Evolutionary conservation across 2,888 invertebrate species (phyloP), one percentile per base, ranked within the genome.

Genomic region (Aricia artaxerxes): DNA sequence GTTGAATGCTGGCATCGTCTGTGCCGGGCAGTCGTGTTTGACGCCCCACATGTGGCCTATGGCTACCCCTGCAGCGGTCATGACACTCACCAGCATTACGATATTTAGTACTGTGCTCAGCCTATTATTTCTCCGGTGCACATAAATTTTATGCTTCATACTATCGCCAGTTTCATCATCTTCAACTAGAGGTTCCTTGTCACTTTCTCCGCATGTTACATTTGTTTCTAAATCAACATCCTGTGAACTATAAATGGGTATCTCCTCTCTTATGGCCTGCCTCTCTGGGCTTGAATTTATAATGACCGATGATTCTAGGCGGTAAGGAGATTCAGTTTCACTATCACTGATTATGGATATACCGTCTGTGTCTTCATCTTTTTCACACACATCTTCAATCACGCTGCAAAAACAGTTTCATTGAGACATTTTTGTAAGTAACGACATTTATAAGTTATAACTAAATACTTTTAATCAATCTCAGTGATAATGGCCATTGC

Each of bases 31-130:
- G 80, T 94, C 94, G 84, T 94, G 90, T 83, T 88, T 91, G 49
- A 90, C 93, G 75, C 94, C 94, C 95, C 95, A 95, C 89, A 94
- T 92, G 82, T 95, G 94, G 1, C 95, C 95, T 73, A 95, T 90
- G 61, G 95, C 95, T 38, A 95, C 91, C 31, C 94, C 94, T 49
- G 92, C 92, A 31, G 94, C 94, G 44, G 93, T 94, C 79, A 95
- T 92, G 31, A 95, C 91, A 87, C 94, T 94, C 44, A 94, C 94
- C 72, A 95, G 84, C 83, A 95, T 90, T 77, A 95, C 91, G 64
- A 94, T 90, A 79, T 95, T 94, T 9, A 95, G 89, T 53, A 95
- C 89, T 78, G 91, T 92, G 80, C 94, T 94, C 31, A 95, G 86
- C 83, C 91, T 90, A 81, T 94, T 94, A 83, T 95, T 95, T 82